phyloP scores from a whole-genome alignment of 35 echinoderm and acorn worm genomes.

The Stichopus chloronotus region DNA sequence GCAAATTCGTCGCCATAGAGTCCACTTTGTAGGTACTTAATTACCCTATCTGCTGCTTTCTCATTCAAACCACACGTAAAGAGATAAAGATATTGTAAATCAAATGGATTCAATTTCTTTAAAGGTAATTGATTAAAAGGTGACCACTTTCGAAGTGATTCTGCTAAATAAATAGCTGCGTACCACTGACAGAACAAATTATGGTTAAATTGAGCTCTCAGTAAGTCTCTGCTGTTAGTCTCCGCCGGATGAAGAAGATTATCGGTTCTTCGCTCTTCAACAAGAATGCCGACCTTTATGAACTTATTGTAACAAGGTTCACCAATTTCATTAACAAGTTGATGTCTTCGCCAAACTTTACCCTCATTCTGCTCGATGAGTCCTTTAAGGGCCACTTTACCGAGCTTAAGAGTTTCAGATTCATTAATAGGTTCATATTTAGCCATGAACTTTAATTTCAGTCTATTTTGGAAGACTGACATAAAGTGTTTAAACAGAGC shows the following conservation, averaged over 20 bases:
- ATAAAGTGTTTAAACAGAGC: not conserved
- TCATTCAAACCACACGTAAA: constrained; percentile 29
- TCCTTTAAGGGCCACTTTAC: constrained; percentile 12
- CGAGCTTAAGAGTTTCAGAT: not conserved
- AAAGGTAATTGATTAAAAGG: not conserved
- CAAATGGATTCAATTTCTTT: constrained; percentile 44
- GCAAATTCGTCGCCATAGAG: constrained; percentile 29
- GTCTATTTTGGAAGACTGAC: not conserved
- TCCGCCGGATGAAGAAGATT: not conserved
- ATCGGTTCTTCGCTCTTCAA: not conserved
- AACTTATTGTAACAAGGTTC: not conserved
- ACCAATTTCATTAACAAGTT: not conserved
- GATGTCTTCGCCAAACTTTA: not conserved
- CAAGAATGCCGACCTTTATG: constrained; percentile 6
- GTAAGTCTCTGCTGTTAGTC: not conserved
- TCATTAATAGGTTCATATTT: not conserved
- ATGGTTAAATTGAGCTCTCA: constrained; percentile 15
- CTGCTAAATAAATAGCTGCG: constrained; percentile 13
- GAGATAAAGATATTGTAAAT: constrained; percentile 41
- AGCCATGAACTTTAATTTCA: not conserved
- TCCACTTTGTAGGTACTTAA: constrained; percentile 9
- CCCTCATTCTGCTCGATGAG: not conserved
- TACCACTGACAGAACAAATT: constrained; percentile 38
- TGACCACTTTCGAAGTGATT: not conserved
- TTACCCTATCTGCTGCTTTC: constrained; percentile 5